phyloP scores from a whole-genome alignment of 2,888 invertebrate species.

The Drosophila engyochracea region DNA sequence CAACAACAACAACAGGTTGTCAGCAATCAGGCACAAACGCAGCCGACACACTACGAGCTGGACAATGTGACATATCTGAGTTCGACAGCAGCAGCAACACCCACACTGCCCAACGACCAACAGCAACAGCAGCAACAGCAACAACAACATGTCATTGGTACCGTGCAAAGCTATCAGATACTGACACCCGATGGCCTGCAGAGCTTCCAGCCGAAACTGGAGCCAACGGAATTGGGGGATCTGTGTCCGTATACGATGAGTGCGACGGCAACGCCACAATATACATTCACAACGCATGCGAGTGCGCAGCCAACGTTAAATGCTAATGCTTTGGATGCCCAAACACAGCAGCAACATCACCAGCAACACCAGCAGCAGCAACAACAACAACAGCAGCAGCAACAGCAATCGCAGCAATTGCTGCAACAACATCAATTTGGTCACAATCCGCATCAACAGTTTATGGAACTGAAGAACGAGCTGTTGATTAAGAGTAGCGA shows the following conservation, averaged over 20 bases:
- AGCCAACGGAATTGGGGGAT: slow-evolving; percentile 74
- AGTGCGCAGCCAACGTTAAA: slow-evolving; percentile 76
- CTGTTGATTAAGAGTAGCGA: slow-evolving; percentile 82
- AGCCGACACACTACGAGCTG: slow-evolving; percentile 81
- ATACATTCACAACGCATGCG: slow-evolving; percentile 80
- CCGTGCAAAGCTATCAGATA: slow-evolving; percentile 84
- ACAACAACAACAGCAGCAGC: slow-evolving; percentile 62
- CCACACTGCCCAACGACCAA: slow-evolving; percentile 76
- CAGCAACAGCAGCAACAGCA: slow-evolving; percentile 49
- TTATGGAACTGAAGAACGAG: slow-evolving; percentile 84
- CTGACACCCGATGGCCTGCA: slow-evolving; percentile 84
- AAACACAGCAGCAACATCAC: slow-evolving; percentile 66
- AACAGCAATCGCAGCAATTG: slow-evolving; percentile 50
- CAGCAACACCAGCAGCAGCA: slow-evolving; percentile 68
- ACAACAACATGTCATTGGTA: slow-evolving; percentile 82
- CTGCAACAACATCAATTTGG: slow-evolving; percentile 72
- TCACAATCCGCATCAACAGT: slow-evolving; percentile 80
- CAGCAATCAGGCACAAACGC: slow-evolving; percentile 61
- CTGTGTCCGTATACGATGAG: slow-evolving; percentile 82
- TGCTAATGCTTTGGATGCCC: slow-evolving; percentile 70
- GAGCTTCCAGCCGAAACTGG: slow-evolving; percentile 81
- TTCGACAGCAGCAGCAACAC: slow-evolving; percentile 75
- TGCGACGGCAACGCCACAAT: slow-evolving; percentile 73
- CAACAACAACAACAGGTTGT: slow-evolving; percentile 53
- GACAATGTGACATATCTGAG: slow-evolving; percentile 84